A percentile compares a stretch with the other conserved stretches of the same genome.
These are phyloP conservation scores for Drosophila arawakana DNA, from an alignment of 1,140 invertebrate genomes.

Conservation along the genomic window DNA sequence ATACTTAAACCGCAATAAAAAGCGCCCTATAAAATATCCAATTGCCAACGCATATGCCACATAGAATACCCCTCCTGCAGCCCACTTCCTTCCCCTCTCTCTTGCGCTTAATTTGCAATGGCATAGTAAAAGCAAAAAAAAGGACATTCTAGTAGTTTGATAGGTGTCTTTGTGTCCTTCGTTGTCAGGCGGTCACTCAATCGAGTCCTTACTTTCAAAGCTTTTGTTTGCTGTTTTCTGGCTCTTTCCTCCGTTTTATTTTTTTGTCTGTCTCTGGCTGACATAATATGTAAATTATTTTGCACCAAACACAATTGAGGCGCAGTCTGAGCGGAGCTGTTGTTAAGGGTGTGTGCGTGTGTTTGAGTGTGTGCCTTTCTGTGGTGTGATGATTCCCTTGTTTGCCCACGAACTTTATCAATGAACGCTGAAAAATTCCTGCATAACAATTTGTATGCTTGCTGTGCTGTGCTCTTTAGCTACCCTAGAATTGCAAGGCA, in stretches of 20 bases:
- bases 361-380: not conserved
- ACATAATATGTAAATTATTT: slow-evolving; percentile 74
- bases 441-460: slow-evolving; percentile 46
- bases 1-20: slow-evolving; percentile 43
- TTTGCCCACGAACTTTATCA: slow-evolving; percentile 62
- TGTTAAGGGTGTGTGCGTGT: not conserved
- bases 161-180: slow-evolving; percentile 18
- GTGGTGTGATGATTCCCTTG: slow-evolving; percentile 34
- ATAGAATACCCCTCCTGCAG: not conserved
- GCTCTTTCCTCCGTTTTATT: not conserved
- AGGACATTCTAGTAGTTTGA: slow-evolving; percentile 39
- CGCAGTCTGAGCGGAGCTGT: not conserved
- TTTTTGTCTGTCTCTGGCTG: slow-evolving; percentile 17
- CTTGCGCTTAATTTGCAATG: slow-evolving; percentile 3
- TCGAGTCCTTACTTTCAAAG: slow-evolving; percentile 14
- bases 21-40: slow-evolving; percentile 34
- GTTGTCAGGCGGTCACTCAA: slow-evolving; percentile 32
- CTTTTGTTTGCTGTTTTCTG: not conserved
- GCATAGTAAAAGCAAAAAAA: slow-evolving; percentile 1
- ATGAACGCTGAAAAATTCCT: slow-evolving; percentile 66
- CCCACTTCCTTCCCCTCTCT: not conserved
- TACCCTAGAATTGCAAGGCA: not conserved
- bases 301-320: slow-evolving; percentile 44
- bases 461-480: not conserved
- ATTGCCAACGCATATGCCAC: slow-evolving; percentile 35